Conservation (phyloP, 2,113 vertebrate species). For the Ammodytes marinus region DNA sequence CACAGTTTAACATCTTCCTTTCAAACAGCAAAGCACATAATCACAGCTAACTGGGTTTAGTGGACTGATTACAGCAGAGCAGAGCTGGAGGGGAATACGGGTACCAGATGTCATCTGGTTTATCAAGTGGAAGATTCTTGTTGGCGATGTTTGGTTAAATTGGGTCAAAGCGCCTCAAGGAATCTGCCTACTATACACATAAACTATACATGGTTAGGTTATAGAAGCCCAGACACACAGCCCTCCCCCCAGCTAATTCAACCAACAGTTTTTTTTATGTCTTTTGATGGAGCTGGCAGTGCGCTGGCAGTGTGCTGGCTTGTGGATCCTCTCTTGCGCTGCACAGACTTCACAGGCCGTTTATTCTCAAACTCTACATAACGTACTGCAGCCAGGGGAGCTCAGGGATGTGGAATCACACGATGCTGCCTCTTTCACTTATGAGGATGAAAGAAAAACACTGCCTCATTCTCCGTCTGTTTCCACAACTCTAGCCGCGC, state of each 20-base stretch:
- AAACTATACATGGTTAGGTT: not conserved
- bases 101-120: not conserved
- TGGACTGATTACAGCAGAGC: not conserved
- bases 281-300: not conserved
- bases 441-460: not conserved
- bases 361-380: constrained; percentile 38
- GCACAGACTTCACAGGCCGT: constrained; percentile 34
- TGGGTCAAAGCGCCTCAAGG: constrained; percentile 3
- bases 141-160: not conserved
- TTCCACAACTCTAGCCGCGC: not conserved
- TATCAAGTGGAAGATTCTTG: constrained; percentile 19
- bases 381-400: constrained; percentile 1
- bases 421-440: not conserved
- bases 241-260: not conserved
- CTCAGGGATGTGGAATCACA: not conserved
- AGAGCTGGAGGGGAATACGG: not conserved
- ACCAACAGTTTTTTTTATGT: constrained; percentile 2
- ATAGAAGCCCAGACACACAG: not conserved
- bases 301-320: not conserved
- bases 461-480: not conserved
- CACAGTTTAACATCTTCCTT: not conserved
- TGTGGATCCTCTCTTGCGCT: constrained; percentile 4
- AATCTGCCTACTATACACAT: not conserved
- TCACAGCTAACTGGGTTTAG: not conserved
- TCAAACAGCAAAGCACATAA: not conserved